Base-by-base conservation (phyloP, 2,888 invertebrate species). In the Ferdinandea cuprea region DNA sequence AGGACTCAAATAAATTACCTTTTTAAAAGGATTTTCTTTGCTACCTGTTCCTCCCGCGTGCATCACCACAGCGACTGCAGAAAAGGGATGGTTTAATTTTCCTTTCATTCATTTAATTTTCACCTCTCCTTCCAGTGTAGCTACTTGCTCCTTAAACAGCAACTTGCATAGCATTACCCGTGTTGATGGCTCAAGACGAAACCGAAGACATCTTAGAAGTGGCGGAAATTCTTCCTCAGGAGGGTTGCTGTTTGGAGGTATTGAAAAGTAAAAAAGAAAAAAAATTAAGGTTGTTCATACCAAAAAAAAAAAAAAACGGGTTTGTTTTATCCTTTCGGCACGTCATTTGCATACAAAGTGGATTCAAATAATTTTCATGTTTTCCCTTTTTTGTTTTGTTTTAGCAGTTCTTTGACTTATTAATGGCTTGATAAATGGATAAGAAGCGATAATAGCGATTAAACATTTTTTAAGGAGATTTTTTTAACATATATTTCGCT, bases 341-440 rank as follows among this genome's bases (percentile, higher is more conserved):
- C 84, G 79, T 79, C 84, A 84, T 84, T 84, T 84, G 84, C 79
- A 84, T 84, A 79, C 84, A 84, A 84, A 84, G 84, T 84, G 79
- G 84, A 84, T 84, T 71, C 79, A 65, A 73, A 79, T 84, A 79
- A 79, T 84, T 84, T 79, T 74, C 69, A 50, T 79, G 58, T 79
- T 69, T 52, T 56, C 28, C 56, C 19, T 35, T 37, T 50, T 46
- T 11, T 3, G 19, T 25, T 37, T 15, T 72, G 54, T 66, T 17
- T 46, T 35, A 11, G 11, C 17, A 44, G 37, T 21, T 46, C 59
- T 68, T 78, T 83, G 72, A 73, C 83, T 83, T 83, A 83, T 83
- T 78, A 83, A 83, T 83, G 78, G 35, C 68, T 73, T 73, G 78
- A 83, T 83, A 73, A 73, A 77, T 68, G 61, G 77, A 72, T 77